A percentile compares a stretch with the other conserved stretches of the same genome.
Conservation (phyloP, 2,797 vertebrate genomes). For the Parauchenoglanis punctatus region DNA sequence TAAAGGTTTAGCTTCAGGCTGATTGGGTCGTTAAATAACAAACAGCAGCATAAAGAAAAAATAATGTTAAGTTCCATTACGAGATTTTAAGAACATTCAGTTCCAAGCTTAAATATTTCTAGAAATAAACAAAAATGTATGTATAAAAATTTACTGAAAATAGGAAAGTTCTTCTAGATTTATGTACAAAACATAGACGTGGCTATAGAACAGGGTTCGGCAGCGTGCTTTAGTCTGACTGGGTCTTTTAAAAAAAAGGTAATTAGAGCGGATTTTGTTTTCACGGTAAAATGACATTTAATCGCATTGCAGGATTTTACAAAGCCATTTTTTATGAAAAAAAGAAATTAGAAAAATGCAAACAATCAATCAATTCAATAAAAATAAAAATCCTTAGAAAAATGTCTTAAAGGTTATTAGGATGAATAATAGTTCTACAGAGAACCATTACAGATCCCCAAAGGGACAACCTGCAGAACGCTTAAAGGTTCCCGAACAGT, state of each 20-base stretch:
- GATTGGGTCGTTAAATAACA: not conserved
- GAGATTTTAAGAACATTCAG: not conserved
- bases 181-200: too few relatives aligned
- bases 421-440: not conserved
- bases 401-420: not conserved
- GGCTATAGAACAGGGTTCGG: too few relatives aligned
- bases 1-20: not conserved
- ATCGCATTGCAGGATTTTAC: not conserved
- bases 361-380: too few relatives aligned
- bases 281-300: not conserved
- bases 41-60: not conserved
- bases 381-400: not conserved
- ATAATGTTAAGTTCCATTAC: not conserved
- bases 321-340: not conserved
- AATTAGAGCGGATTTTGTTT: too few relatives aligned
- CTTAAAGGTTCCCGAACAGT: not conserved
- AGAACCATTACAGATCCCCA: not conserved
- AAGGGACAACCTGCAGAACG: not conserved
- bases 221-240: too few relatives aligned
- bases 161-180: not conserved
- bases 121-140: not conserved
- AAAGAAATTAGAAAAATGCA: too few relatives aligned
- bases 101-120: not conserved
- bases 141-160: not conserved
- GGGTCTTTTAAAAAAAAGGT: too few relatives aligned